Base-by-base conservation (phyloP, 2,797 vertebrate genomes). In the Lophotriccus pileatus region DNA sequence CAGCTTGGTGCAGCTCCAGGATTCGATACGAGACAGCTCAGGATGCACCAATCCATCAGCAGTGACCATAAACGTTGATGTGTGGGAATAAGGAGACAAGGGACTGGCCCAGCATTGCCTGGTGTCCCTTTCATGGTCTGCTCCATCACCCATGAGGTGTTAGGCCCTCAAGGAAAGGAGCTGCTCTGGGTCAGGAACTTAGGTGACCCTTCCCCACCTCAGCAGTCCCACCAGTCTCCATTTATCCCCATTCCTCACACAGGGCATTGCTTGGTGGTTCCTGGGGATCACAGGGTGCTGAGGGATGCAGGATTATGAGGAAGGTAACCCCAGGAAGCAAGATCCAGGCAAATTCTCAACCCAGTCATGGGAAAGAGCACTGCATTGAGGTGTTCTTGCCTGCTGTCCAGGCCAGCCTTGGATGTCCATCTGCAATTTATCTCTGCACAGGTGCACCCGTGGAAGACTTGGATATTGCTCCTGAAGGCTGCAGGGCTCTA, bases 321-420 rank as follows among this genome's bases (percentile, higher is more conserved):
- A 10, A 47, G 13, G 28, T 20, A 41, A 30, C 11, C n/a, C 16
- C n/a, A 49, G 37, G 30, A 62, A 58, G 39, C 17, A 44, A 41
- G 36, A 47, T 76, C 53, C 36, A 27, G 14, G 25, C 17, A 69
- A 36, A 87, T 5, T 52, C 68, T 68, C 64, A 66, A 27, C 12
- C 9, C n/a, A n/a, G 8, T 14, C 49, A 25, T 0, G 2, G 39
- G 41, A 84, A 90, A 49, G 24, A 2, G 0, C 15, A 14, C 13
- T 39, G 7, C 25, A 43, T 4, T 58, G 47, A 58, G 34, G 53
- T 39, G 3, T 56, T 84, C 58, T 62, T 19, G 1, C 58, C 56
- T 52, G 27, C 53, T 37, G 8, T 14, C 32, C 52, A n/a, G 6
- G 34, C 18, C 52, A 75, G 16, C n/a, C 30, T 41, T 34, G 15